Evolutionary conservation across 2,797 vertebrate genomes (phyloP).

Genomic region (Myiothlypis chrysogaster): DNA sequence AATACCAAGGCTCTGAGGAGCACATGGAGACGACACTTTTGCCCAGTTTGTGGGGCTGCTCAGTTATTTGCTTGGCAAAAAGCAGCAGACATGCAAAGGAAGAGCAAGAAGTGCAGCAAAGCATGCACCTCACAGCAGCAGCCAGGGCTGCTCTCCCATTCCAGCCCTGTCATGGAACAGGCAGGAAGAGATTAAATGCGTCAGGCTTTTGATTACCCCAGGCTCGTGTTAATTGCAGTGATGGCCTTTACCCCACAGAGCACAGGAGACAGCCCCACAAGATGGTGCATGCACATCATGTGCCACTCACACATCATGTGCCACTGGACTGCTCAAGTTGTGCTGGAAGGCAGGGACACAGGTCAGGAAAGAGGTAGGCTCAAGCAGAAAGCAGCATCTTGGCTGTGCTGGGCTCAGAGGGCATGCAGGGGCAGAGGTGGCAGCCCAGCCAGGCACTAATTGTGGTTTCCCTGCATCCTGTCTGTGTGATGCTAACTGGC

Average conservation of each 20-base stretch:
- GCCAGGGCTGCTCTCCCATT: neutral
- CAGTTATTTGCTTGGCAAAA: neutral
- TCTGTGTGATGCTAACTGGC: neutral
- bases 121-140: neutral
- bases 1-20: neutral
- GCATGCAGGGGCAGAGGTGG: fast-evolving
- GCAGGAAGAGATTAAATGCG: neutral
- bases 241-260: neutral
- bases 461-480: neutral
- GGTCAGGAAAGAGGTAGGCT: neutral
- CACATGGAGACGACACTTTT: neutral
- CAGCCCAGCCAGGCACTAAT: neutral
- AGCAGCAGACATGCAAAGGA: neutral
- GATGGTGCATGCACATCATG: fast-evolving
- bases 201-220: neutral
- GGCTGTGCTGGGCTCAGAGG: neutral
- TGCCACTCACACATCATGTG: fast-evolving
- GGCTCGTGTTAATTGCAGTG: neutral
- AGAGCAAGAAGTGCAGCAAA: neutral
- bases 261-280: neutral
- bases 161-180: neutral
- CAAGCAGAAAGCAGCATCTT: fast-evolving
- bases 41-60: neutral
- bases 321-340: neutral
- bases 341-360: neutral